Conservation (phyloP, 2,888 invertebrate genomes). For the Hololepta plana region DNA sequence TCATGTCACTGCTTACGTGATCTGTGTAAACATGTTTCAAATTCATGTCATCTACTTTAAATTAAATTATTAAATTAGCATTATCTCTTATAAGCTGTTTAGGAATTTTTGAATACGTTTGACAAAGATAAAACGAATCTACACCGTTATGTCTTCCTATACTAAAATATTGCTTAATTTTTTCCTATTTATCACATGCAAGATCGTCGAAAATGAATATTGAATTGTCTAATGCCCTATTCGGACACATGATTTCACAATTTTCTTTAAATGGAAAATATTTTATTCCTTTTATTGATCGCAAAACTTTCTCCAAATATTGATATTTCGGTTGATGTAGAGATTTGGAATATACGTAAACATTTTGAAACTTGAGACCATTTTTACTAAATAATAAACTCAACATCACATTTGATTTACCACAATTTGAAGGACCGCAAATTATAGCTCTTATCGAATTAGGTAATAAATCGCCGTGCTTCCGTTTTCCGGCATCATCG, state of each 20-base stretch:
- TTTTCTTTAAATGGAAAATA: constrained; percentile 1
- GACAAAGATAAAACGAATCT: constrained; percentile 9
- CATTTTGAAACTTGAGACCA: too few relatives aligned
- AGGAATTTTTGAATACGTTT: constrained; percentile 7
- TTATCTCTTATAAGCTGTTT: constrained; percentile 9
- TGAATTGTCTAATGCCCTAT: neutral
- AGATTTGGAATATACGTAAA: too few relatives aligned
- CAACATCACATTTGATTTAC: too few relatives aligned
- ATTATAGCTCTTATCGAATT: too few relatives aligned
- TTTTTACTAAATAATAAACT: too few relatives aligned
- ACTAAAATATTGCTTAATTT: constrained; percentile 7
- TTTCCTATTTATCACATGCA: constrained; percentile 1
- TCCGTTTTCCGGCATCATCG: too few relatives aligned
- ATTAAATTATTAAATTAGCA: constrained; percentile 8
- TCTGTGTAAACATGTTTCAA: constrained; percentile 4
- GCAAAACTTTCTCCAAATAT: too few relatives aligned
- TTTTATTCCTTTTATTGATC: neutral
- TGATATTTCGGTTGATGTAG: too few relatives aligned
- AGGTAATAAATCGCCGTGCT: too few relatives aligned
- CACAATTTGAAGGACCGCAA: too few relatives aligned
- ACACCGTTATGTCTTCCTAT: constrained; percentile 9
- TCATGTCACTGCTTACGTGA: constrained; percentile 5
- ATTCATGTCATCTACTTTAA: constrained; percentile 9
- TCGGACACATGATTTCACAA: too few relatives aligned
- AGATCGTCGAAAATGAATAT: constrained; percentile 6